phyloP scores from a whole-genome alignment of 2,113 vertebrate species.

The Odocoileus virginianus region DNA sequence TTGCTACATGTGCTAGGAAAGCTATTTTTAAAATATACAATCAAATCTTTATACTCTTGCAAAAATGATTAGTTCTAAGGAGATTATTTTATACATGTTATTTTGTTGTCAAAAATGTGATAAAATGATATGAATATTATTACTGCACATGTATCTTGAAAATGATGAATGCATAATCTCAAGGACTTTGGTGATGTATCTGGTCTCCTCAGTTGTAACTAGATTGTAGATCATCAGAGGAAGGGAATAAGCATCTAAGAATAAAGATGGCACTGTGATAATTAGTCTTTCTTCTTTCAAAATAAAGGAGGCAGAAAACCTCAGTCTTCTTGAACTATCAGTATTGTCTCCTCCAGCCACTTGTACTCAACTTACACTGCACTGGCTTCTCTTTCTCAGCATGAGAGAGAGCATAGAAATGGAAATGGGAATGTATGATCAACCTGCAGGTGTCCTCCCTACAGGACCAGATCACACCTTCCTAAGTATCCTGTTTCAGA shows the following conservation, averaged over 20 bases:
- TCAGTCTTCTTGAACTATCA: not conserved
- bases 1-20: slow-evolving; percentile 38
- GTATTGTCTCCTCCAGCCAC: not conserved
- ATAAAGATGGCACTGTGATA: not conserved
- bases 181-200: not conserved
- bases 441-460: not conserved
- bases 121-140: slow-evolving; percentile 20
- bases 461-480: not conserved
- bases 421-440: not conserved
- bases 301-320: not conserved
- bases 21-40: slow-evolving; percentile 29
- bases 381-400: not conserved
- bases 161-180: slow-evolving; percentile 11
- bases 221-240: not conserved
- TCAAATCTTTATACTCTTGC: slow-evolving; percentile 7
- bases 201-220: not conserved
- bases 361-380: not conserved
- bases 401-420: not conserved
- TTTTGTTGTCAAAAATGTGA: slow-evolving; percentile 44
- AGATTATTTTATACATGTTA: slow-evolving; percentile 32
- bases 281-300: slow-evolving; percentile 25
- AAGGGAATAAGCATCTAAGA: not conserved
- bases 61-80: slow-evolving; percentile 53
- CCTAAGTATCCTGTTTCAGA: not conserved
- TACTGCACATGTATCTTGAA: not conserved